Conservation (phyloP, 2,888 invertebrate species). For the Drosophila quinaria region DNA sequence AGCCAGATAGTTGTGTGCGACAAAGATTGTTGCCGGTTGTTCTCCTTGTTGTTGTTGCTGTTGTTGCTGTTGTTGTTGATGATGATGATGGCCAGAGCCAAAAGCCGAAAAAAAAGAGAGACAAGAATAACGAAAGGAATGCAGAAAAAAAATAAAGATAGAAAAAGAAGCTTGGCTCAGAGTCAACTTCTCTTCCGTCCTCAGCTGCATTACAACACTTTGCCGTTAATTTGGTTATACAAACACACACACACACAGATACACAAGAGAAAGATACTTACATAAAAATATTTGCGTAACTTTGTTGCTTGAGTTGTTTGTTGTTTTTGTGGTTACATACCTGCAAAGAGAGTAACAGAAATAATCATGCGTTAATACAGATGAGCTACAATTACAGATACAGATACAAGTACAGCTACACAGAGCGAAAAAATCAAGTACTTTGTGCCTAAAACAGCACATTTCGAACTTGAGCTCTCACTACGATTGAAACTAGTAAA, state of each 20-base stretch:
- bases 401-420: not conserved
- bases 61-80: constrained; percentile 31
- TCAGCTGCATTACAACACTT: constrained; percentile 48
- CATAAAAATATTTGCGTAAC: constrained; percentile 39
- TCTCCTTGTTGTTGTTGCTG: constrained; percentile 14
- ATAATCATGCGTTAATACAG: constrained; percentile 37
- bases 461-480: too few relatives aligned
- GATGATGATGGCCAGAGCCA: constrained; percentile 63
- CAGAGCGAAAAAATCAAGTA: too few relatives aligned
- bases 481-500: too few relatives aligned
- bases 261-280: constrained; percentile 19
- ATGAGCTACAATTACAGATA: constrained; percentile 1
- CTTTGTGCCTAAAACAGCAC: too few relatives aligned
- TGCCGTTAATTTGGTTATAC: constrained; percentile 54
- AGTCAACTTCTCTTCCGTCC: constrained; percentile 18
- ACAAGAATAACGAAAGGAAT: constrained; percentile 38
- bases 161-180: constrained; percentile 28
- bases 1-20: constrained; percentile 64
- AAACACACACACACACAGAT: constrained; percentile 18
- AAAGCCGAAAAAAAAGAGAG: constrained; percentile 46
- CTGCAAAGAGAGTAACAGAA: constrained; percentile 37
- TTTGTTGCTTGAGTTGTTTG: constrained; percentile 15
- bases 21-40: constrained; percentile 56
- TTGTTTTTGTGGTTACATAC: constrained; percentile 36
- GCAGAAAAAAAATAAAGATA: constrained; percentile 30